A percentile compares a stretch with the other conserved stretches of the same genome.
phyloP scores from a whole-genome alignment of 2,888 invertebrate genomes.

The Metalampra italica region DNA sequence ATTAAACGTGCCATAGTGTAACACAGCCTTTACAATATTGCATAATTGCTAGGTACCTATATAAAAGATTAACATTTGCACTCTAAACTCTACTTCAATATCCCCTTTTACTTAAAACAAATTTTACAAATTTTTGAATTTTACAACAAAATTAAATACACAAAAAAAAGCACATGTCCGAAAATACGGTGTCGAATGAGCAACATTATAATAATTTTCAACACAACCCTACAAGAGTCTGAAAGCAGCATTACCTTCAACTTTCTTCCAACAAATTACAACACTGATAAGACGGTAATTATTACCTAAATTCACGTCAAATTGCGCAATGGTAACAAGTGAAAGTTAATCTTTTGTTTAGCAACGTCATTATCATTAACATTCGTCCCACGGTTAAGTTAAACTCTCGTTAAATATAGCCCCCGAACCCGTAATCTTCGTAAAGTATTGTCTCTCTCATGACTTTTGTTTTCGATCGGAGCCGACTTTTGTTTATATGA shows the following conservation, averaged over 20 bases:
- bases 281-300: conserved; percentile 1
- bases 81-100: no score
- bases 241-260: not conserved
- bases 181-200: no score
- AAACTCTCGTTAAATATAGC: conserved; percentile 18
- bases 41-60: no score
- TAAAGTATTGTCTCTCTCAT: conserved; percentile 16
- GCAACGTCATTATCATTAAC: conserved; percentile 19
- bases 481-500: not conserved
- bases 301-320: conserved; percentile 2
- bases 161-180: no score
- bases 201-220: no score
- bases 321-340: conserved; percentile 12
- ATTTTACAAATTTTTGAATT: no score
- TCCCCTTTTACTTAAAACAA: no score
- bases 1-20: no score
- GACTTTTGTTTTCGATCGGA: conserved; percentile 9
- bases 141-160: no score
- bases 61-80: no score
- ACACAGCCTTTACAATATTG: no score
- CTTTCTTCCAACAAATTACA: conserved; percentile 1
- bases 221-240: no score
- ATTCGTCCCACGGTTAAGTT: conserved; percentile 16
- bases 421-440: conserved; percentile 13
- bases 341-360: conserved; percentile 24